phyloP scores from a whole-genome alignment of 2,113 vertebrate genomes.

The Solea solea region DNA sequence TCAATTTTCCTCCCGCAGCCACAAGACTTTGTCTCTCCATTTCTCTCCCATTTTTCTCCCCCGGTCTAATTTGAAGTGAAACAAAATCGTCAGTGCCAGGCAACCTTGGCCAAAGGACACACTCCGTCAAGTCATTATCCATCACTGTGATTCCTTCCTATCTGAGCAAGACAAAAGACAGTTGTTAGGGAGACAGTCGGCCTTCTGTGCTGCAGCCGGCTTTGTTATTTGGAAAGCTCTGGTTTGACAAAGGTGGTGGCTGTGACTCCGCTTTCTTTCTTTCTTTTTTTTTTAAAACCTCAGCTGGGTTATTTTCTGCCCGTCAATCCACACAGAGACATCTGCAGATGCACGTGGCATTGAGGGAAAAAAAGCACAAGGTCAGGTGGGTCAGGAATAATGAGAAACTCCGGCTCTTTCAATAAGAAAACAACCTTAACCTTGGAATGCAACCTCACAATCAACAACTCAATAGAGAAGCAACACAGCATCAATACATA shows the following conservation, averaged over 20 bases:
- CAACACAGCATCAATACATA: not conserved
- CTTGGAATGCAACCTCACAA: not conserved
- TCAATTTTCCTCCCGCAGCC: conserved; percentile 39
- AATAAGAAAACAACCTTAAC: conserved; percentile 15
- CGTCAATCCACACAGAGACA: conserved; percentile 27
- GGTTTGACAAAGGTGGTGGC: conserved; percentile 44
- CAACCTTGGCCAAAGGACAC: conserved; percentile 59
- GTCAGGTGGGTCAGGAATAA: conserved; percentile 10
- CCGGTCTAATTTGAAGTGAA: conserved; percentile 34
- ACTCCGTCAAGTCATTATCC: conserved; percentile 67
- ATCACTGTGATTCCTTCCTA: conserved; percentile 55
- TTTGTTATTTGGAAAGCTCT: conserved; percentile 40
- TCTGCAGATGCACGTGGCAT: conserved; percentile 2
- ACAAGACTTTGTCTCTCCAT: conserved; percentile 41
- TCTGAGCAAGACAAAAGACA: conserved; percentile 52
- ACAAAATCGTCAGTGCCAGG: conserved; percentile 36
- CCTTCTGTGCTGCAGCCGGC: conserved; percentile 39
- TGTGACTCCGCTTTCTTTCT: conserved; percentile 25
- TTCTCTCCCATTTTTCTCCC: conserved; percentile 33
- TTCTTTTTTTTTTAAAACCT: conserved; percentile 1
- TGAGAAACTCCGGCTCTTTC: not conserved
- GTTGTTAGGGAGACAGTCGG: conserved; percentile 56
- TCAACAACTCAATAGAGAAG: not conserved
- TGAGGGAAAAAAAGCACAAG: not conserved
- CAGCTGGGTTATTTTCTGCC: conserved; percentile 16